Evolutionary conservation across 1,140 invertebrate species (phyloP).

Genomic region (Drosophila burlai): DNA sequence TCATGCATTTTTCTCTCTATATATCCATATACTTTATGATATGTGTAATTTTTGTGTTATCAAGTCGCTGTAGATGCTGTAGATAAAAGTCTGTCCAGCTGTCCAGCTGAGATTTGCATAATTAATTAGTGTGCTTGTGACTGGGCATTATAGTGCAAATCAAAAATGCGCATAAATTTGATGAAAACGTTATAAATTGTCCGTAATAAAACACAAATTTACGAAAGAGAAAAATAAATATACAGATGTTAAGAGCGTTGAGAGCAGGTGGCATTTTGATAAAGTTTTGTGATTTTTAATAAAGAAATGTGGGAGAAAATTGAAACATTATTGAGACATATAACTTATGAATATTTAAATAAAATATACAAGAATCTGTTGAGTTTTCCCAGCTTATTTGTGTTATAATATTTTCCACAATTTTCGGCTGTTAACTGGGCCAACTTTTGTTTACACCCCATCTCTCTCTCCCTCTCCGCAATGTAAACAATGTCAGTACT

Average conservation of each 20-base stretch:
- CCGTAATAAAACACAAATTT: conserved; percentile 72
- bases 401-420: neutral
- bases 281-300: neutral
- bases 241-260: conserved; percentile 13
- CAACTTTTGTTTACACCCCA: conserved; percentile 5
- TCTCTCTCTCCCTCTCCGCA: neutral
- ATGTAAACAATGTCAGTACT: conserved; percentile 39
- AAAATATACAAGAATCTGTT: too few species aligned
- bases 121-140: conserved; percentile 73
- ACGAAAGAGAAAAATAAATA: conserved; percentile 13
- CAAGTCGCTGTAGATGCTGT: conserved; percentile 49
- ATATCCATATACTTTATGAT: neutral
- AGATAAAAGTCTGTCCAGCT: conserved; percentile 56
- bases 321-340: neutral
- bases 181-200: conserved; percentile 76
- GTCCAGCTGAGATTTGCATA: conserved; percentile 69
- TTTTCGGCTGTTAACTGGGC: conserved; percentile 34
- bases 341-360: neutral
- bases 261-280: conserved; percentile 71
- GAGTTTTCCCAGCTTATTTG: too few species aligned
- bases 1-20: conserved; percentile 9
- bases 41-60: conserved; percentile 55
- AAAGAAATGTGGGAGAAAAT: neutral
- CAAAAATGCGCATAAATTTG: conserved; percentile 80
- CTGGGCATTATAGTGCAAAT: conserved; percentile 78